These are phyloP conservation scores for Yponomeuta sedellus DNA, from an alignment of 2,888 invertebrate genomes.

Conservation along the genomic window DNA sequence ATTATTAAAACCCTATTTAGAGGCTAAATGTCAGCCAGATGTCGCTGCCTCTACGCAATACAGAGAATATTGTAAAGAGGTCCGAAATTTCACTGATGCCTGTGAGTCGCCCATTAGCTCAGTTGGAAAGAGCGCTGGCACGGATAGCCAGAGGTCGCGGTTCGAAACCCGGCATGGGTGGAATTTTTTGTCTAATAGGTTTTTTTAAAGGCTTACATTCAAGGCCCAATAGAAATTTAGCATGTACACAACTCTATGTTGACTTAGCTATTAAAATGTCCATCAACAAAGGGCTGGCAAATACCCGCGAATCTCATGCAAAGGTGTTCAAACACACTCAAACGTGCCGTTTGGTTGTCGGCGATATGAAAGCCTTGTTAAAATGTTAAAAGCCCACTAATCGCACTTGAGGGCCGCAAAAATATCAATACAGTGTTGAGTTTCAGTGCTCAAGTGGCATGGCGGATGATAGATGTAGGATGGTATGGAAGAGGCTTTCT, in stretches of 20 bases:
- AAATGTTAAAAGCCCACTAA: conserved; percentile 4
- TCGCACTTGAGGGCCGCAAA: conserved; percentile 9
- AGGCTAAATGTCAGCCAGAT: too few species aligned
- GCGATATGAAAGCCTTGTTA: not conserved
- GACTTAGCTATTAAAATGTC: not conserved
- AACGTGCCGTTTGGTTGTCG: not conserved
- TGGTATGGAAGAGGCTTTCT: conserved; percentile 7
- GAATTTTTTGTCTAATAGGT: too few species aligned
- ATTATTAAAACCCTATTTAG: too few species aligned
- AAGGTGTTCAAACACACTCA: not conserved
- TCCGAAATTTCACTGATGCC: too few species aligned
- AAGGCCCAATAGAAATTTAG: too few species aligned
- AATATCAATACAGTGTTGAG: conserved; percentile 22
- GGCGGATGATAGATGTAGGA: conserved; percentile 10
- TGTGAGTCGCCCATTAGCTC: too few species aligned
- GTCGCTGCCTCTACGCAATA: too few species aligned
- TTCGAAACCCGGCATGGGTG: too few species aligned
- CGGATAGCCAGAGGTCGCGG: too few species aligned
- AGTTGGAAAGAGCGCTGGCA: too few species aligned
- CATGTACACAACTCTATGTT: not conserved
- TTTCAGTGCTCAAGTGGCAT: conserved; percentile 24
- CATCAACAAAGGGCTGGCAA: not conserved
- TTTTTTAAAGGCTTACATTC: too few species aligned
- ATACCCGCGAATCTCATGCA: not conserved
- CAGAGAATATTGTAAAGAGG: too few species aligned